phyloP scores from a whole-genome alignment of 2,797 vertebrate genomes.

The Gallinago nigripennis region DNA sequence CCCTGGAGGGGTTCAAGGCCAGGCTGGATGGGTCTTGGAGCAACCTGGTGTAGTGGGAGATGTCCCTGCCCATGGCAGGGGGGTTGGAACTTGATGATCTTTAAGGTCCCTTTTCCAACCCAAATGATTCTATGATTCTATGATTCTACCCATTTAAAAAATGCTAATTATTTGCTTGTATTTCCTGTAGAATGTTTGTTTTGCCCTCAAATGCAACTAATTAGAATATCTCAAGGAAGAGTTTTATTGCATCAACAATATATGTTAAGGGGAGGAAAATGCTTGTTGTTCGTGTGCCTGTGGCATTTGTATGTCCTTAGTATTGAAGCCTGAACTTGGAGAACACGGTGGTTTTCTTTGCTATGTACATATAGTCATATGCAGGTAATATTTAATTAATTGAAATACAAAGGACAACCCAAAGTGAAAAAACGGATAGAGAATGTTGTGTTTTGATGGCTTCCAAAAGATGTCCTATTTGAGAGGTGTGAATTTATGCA shows the following conservation, averaged over 20 bases:
- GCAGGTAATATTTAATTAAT: background rate
- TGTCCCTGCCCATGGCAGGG: too few relatives aligned
- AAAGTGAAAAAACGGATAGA: background rate
- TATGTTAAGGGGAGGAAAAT: background rate
- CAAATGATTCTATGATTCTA: too few relatives aligned
- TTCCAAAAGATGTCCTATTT: conserved; percentile 18
- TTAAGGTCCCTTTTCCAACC: too few relatives aligned
- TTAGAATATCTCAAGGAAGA: background rate
- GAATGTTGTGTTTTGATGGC: background rate
- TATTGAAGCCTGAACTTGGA: background rate
- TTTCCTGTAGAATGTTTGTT: background rate
- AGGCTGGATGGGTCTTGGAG: too few relatives aligned
- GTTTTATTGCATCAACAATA: background rate
- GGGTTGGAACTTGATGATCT: too few relatives aligned
- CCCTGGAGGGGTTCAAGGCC: too few relatives aligned
- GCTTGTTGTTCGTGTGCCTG: background rate
- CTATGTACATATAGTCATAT: background rate
- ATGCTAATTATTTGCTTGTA: background rate
- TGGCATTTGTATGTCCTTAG: background rate
- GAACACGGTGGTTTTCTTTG: background rate
- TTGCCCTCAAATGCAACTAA: background rate
- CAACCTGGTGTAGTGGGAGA: too few relatives aligned
- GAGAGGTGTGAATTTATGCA: conserved; percentile 55
- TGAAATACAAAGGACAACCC: background rate
- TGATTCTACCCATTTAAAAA: background rate